Evolutionary conservation across 2,113 vertebrate species (phyloP), one percentile per base, ranked within the genome.

Genomic region (Octodon degus): DNA sequence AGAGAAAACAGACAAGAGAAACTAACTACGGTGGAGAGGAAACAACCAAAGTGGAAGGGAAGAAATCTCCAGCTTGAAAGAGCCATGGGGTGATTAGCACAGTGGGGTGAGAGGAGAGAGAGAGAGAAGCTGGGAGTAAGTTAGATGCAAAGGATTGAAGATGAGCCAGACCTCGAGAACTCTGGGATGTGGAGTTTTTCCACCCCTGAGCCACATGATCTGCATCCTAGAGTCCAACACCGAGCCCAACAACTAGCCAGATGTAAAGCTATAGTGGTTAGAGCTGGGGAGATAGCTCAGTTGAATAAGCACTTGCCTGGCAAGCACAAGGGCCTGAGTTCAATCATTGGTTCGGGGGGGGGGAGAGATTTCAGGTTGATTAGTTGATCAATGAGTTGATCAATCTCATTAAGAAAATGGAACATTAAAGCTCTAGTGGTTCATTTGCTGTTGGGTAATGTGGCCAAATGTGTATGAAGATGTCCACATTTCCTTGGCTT

Each of bases 161-260:
- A 27, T 9, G 16, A 62, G 27, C 34, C 9, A 40, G 25, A 24
- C 60, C 37, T 22, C 53, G 40, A 43, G 11, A 50, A 14, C 32
- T 1, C 20, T 37, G 40, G 47, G 22, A 67, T 34, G 50, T 1
- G 0, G 34, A 14, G 22, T 10, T 43, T 14, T 67, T 85, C 27
- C 20, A 47, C 10, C 65, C 32, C 5, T 3, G 7, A 19, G 3
- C 40, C 7, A 34, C 25, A 11, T 0, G 7, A 60, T 19, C 32
- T 60, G n/a, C 4, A 11, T 43, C 62, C 68, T 11, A 17, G 13
- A 60, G 5, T 63, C 24, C 53, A 34, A 37, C 13, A 67, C 5
- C 17, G 40, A 91, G 76, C 30, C 9, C 34, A 72, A 80, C 43
- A 82, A 9, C 50, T 27, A 10, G 19, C 58, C 4, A 65, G 43